A percentile compares a stretch with the other conserved stretches of the same genome.
These are phyloP conservation scores for Columbina picui DNA, from an alignment of 2,113 vertebrate genomes.

Conservation along the genomic window DNA sequence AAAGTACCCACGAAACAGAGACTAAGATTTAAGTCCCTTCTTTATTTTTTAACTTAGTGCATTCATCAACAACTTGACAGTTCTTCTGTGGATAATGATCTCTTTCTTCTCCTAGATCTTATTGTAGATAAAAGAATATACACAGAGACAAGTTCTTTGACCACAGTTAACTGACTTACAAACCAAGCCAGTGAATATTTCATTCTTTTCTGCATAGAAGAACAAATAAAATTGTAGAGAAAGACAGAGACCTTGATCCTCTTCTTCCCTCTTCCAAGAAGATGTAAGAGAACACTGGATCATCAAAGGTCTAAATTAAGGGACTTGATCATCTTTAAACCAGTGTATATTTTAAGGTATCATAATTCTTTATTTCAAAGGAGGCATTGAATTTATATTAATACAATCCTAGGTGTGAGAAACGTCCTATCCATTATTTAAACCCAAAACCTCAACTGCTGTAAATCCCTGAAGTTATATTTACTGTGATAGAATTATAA, in stretches of 20 bases:
- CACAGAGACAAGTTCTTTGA: background rate
- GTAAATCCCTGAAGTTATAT: background rate
- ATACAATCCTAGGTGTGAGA: background rate
- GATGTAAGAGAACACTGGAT: background rate
- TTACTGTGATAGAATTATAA: background rate
- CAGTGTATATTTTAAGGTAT: background rate
- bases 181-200: background rate
- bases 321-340: background rate
- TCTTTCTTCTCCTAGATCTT: background rate
- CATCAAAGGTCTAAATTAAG: background rate
- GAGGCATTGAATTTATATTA: background rate
- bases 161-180: background rate
- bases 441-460: background rate
- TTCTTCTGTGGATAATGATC: background rate
- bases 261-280: background rate
- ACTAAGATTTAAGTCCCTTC: background rate
- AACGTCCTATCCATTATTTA: background rate
- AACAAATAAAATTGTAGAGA: background rate
- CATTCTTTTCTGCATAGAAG: background rate
- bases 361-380: background rate
- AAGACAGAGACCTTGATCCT: background rate
- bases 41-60: background rate
- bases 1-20: fast-evolving
- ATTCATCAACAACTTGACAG: background rate
- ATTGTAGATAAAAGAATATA: background rate